Evolutionary conservation across 2,888 invertebrate species (phyloP).

Genomic region (Acleris laterana): DNA sequence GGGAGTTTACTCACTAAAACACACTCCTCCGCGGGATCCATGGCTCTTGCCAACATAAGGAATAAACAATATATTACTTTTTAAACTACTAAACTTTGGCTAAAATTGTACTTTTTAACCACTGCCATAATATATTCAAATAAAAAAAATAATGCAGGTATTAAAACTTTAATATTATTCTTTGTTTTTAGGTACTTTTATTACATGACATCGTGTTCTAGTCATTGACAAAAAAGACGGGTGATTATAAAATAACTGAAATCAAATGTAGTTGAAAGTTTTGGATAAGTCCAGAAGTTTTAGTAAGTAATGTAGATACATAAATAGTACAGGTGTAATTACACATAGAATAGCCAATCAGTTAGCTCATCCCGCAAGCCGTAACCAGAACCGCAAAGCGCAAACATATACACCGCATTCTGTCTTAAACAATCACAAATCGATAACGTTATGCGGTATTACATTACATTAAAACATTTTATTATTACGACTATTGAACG

Average conservation of each 20-base stretch:
- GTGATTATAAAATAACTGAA: neutral
- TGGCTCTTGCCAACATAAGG: slow-evolving; percentile 54
- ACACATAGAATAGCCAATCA: slow-evolving; percentile 27
- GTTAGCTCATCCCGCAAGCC: slow-evolving; percentile 46
- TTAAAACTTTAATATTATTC: no score
- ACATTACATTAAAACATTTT: slow-evolving; percentile 48
- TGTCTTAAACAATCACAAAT: slow-evolving; percentile 59
- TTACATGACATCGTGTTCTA: neutral
- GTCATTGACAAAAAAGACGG: neutral
- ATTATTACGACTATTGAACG: slow-evolving; percentile 40
- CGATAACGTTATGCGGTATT: slow-evolving; percentile 72
- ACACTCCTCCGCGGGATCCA: slow-evolving; percentile 68
- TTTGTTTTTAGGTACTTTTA: no score
- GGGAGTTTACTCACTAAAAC: slow-evolving; percentile 59
- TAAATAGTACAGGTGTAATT: slow-evolving; percentile 18
- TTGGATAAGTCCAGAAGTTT: neutral
- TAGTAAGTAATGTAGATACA: neutral
- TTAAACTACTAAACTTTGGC: neutral
- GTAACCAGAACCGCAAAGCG: slow-evolving; percentile 49
- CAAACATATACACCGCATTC: slow-evolving; percentile 53
- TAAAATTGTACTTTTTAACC: no score
- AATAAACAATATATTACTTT: slow-evolving; percentile 23
- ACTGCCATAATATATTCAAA: no score
- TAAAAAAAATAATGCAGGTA: no score
- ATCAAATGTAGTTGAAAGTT: neutral